Evolutionary conservation across 2,113 vertebrate genomes (phyloP), one percentile per base, ranked within the genome.

Genomic region (Xenotilapia flavipinnis): DNA sequence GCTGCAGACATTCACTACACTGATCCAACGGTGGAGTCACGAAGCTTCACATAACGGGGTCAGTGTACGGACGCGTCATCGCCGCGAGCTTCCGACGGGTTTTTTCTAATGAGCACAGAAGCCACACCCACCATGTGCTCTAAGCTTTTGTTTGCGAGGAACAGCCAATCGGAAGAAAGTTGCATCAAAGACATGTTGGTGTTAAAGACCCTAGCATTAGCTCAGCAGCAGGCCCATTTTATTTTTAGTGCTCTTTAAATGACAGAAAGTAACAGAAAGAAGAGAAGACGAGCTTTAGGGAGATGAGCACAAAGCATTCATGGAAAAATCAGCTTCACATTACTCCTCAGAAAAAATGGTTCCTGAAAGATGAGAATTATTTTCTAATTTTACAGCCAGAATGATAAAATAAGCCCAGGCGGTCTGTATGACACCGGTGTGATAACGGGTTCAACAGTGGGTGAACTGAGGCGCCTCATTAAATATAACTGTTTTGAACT

Each of bases 51-150:
- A 45, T 17, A 10, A 38, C 2, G 0, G 17, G 10, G 10, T 38
- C 60, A 0, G 17, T 3, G 9, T 2, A 70, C 1, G 2, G 36
- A 38, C 1, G 3, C 1, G 1, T 68, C 0, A 68, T 5, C 19
- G 10, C 33, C 2, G 3, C 3, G 33, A 21, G 19, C 33, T 38
- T 2, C 19, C n/a, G 31, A 65, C 0, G 0, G 17, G 0, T 36
- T 65, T 36, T 0, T 65, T 19, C 0, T 28, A 7, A 7, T 73
- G 68, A 47, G 21, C 68, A 28, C 4, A 31, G 23, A 49, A 77
- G 70, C 70, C 42, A 77, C 70, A 12, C 26, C 26, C 9, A 31
- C 23, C 6, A 28, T 19, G 42, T 49, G 42, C 26, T 49, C 2
- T 28, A 17, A 47, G 40, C 68, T 73, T 73, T 40, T 45, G 68